Evolutionary conservation across 2,888 invertebrate species (phyloP), one percentile per base, ranked within the genome.

Genomic region (Brachyopa scutellaris): DNA sequence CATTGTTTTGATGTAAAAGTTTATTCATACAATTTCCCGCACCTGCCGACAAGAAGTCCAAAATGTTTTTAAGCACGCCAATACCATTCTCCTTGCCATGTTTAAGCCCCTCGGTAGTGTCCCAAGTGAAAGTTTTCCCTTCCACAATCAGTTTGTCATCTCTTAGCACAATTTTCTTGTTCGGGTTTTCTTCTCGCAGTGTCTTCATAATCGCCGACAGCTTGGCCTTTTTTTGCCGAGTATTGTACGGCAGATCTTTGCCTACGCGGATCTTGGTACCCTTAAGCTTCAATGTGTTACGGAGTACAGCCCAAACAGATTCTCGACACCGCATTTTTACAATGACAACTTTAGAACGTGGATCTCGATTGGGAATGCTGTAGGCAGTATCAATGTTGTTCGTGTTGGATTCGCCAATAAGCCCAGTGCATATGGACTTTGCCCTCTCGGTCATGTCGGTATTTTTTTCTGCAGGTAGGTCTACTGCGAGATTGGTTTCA

Each of bases 261-360:
- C 19, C 29, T 11, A 57, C 15, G 1, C 11, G 21, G 6, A 38
- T 21, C 13, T 57, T 59, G 6, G 42, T 6, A n/a, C 13, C 17
- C 23, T 59, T 42, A 17, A 42, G 29, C 17, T 42, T 26, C n/a
- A 29, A 42, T 7, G 40, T 17, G n/a, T 42, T 42, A 15, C 57
- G 57, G n/a, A 59, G 57, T n/a, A 59, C 23, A 8, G 55, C 23
- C 55, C 38, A 55, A 9, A 21, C 55, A 21, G 55, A 55, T n/a
- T n/a, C n/a, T 55, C 15, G 38, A n/a, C 26, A 21, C 26, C 38
- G 23, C 26, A 57, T 57, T 57, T 57, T 57, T 8, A 57, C 26
- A 11, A 57, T 19, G n/a, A 59, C 40, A 17, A 19, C 17, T 9
- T 19, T 59, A 4, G 42, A 40, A n/a, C 9, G 31, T 15, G 23